A percentile compares a stretch with the other conserved stretches of the same genome.
Evolutionary conservation across 2,797 vertebrate species (phyloP).

Genomic region (Sylvia borin): DNA sequence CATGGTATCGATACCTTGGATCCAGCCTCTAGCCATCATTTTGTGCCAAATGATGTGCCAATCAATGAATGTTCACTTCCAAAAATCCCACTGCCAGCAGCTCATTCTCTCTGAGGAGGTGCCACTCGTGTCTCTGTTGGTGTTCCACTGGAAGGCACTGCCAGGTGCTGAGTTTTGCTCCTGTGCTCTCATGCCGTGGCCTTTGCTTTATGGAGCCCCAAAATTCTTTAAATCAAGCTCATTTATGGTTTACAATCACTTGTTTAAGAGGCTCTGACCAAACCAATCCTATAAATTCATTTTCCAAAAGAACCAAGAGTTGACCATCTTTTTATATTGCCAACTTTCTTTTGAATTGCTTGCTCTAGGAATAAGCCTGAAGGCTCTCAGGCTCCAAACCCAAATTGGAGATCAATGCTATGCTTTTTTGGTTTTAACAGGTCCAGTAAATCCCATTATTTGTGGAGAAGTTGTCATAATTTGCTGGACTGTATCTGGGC

Average conservation of each 20-base stretch:
- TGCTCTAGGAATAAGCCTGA: background rate
- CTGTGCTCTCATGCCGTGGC: background rate
- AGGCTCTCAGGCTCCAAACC: background rate
- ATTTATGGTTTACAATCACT: background rate
- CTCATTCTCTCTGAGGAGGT: rapidly evolving
- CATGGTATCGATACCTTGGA: background rate
- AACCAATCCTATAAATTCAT: background rate
- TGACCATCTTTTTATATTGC: background rate
- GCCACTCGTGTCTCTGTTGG: background rate
- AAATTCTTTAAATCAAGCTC: background rate
- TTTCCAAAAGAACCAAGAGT: background rate
- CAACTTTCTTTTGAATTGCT: background rate
- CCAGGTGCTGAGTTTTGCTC: background rate
- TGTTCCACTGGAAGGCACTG: background rate
- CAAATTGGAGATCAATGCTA: background rate
- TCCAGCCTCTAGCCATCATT: background rate
- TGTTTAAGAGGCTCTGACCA: background rate
- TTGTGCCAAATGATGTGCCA: background rate
- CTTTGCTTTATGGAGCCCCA: background rate
- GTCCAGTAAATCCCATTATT: background rate
- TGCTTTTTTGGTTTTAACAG: background rate
- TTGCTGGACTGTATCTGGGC: background rate
- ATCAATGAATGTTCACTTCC: background rate
- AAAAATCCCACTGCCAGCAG: background rate
- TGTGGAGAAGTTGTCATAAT: background rate